Percentiles rank a stretch among this genome's conserved stretches.
phyloP scores from a whole-genome alignment of 2,113 vertebrate genomes.

The Catagonus wagneri region DNA sequence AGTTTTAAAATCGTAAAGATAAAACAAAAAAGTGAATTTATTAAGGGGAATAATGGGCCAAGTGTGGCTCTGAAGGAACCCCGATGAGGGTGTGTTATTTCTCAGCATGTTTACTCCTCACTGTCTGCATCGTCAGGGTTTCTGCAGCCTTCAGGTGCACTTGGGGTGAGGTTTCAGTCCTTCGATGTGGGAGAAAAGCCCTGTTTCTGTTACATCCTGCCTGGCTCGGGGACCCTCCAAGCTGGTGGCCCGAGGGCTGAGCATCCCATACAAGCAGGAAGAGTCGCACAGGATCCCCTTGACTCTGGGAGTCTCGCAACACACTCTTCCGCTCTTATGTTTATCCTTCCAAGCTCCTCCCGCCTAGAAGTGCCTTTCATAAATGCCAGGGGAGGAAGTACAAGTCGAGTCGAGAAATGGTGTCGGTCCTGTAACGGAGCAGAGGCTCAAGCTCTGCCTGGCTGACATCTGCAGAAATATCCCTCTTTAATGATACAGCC shows the following conservation, averaged over 20 bases:
- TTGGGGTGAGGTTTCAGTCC: not conserved
- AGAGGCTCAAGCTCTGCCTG: not conserved
- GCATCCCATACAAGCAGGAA: accelerated
- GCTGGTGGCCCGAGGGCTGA: accelerated
- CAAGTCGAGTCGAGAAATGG: not conserved
- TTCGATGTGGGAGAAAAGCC: not conserved
- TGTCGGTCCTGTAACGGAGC: not conserved
- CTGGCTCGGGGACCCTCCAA: not conserved
- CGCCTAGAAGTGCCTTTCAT: not conserved
- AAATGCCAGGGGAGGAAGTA: not conserved
- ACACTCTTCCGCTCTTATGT: not conserved
- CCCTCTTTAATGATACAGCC: not conserved
- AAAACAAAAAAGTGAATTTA: too few relatives aligned
- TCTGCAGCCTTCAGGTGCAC: not conserved
- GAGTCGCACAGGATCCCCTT: accelerated
- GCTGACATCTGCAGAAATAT: not conserved
- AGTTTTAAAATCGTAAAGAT: too few relatives aligned
- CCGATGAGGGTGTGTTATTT: not conserved
- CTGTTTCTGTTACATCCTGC: accelerated
- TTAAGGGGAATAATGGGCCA: too few relatives aligned
- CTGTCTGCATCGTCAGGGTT: too few relatives aligned
- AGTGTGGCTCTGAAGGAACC: too few relatives aligned
- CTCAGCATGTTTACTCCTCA: not conserved
- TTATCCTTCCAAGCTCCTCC: not conserved
- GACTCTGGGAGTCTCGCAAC: not conserved